phyloP scores from a whole-genome alignment of 2,888 invertebrate genomes.

The Troides aeacus region DNA sequence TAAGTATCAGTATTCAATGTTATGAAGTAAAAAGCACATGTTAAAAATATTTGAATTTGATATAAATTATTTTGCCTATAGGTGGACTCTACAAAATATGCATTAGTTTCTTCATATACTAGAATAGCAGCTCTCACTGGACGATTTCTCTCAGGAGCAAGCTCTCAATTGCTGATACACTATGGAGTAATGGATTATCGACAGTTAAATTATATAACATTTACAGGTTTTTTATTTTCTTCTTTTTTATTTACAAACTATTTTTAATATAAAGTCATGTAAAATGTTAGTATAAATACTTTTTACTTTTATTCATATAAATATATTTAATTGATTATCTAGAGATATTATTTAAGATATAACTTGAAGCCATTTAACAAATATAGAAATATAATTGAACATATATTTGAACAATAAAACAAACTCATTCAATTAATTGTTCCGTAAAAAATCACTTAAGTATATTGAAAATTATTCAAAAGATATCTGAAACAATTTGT shows the following conservation, averaged over 20 bases:
- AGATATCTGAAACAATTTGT: too few species aligned
- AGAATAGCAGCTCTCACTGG: slow-evolving; percentile 90
- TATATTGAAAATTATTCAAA: too few species aligned
- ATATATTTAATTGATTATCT: too few species aligned
- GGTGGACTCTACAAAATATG: slow-evolving; percentile 87
- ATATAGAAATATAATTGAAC: too few species aligned
- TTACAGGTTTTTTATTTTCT: slow-evolving; percentile 77
- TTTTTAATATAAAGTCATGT: not conserved
- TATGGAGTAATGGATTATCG: slow-evolving; percentile 84
- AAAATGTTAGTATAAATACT: not conserved
- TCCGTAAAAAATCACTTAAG: too few species aligned
- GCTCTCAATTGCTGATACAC: slow-evolving; percentile 87
- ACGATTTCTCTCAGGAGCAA: slow-evolving; percentile 86
- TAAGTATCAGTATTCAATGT: not conserved
- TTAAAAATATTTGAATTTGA: not conserved
- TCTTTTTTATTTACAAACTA: not conserved
- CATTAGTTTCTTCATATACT: slow-evolving; percentile 91
- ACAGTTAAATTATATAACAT: slow-evolving; percentile 89
- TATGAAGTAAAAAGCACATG: not conserved
- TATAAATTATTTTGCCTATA: slow-evolving; percentile 59
- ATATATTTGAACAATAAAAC: too few species aligned
- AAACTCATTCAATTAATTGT: too few species aligned
- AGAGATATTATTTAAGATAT: too few species aligned
- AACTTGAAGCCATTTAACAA: too few species aligned
- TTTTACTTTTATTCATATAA: too few species aligned